Percentiles rank a stretch among this genome's conserved stretches.
phyloP scores from a whole-genome alignment of 2,797 vertebrate species.

The Meda fulgida region DNA sequence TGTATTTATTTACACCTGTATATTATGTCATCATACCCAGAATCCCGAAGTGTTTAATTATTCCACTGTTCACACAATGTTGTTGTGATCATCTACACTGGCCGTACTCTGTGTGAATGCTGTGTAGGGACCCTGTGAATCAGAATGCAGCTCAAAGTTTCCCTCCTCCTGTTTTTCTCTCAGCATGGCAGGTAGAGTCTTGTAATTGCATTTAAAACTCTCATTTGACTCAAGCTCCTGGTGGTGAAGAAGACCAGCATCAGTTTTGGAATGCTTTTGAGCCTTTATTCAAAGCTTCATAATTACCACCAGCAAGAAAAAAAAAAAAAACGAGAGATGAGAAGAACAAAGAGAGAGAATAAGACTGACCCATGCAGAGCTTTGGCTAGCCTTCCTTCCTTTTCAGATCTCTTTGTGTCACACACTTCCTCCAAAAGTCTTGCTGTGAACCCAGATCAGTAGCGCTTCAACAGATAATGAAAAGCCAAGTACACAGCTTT shows the following conservation, averaged over 20 bases:
- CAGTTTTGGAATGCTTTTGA: not conserved
- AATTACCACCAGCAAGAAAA: not conserved
- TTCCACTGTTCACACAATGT: not conserved
- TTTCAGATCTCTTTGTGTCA: slow-evolving; percentile 38
- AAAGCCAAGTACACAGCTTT: slow-evolving; percentile 40
- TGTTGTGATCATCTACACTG: not conserved
- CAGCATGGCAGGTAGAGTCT: slow-evolving; percentile 11
- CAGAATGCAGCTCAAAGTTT: not conserved
- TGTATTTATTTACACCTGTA: not conserved
- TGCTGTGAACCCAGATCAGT: slow-evolving; percentile 47
- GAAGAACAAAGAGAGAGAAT: not conserved
- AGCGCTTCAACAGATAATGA: slow-evolving; percentile 42
- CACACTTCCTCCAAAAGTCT: slow-evolving; percentile 42
- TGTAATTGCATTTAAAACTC: slow-evolving; percentile 37
- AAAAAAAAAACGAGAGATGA: not conserved
- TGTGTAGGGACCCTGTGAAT: not conserved
- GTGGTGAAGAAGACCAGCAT: slow-evolving; percentile 2
- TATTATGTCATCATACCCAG: not conserved
- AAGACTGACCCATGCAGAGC: slow-evolving; percentile 48
- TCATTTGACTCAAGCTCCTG: slow-evolving; percentile 26
- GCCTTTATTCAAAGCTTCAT: not conserved
- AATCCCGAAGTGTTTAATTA: not conserved
- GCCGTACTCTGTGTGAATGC: not conserved
- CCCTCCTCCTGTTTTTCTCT: not conserved
- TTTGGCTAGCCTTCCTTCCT: slow-evolving; percentile 40